phyloP scores from a whole-genome alignment of 2,888 invertebrate genomes.

The Ophioninae sp. region DNA sequence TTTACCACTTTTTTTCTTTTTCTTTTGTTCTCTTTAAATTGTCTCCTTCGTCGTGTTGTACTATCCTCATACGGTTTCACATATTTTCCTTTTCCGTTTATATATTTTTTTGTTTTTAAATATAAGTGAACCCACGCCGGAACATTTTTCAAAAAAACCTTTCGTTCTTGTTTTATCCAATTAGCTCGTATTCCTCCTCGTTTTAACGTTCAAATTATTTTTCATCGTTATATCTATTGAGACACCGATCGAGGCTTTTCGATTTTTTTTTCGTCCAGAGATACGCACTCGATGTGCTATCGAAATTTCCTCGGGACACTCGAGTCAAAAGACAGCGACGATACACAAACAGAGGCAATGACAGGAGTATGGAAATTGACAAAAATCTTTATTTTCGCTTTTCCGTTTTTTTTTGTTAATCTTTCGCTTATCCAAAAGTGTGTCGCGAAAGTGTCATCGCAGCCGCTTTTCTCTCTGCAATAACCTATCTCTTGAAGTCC shows the following conservation, averaged over 20 bases:
- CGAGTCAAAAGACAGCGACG: constrained; percentile 31
- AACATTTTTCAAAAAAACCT: constrained; percentile 57
- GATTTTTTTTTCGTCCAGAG: constrained; percentile 13
- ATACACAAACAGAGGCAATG: constrained; percentile 32
- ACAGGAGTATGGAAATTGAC: constrained; percentile 37
- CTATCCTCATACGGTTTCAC: constrained; percentile 68
- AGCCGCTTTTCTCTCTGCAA: neutral
- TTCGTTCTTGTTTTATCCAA: constrained; percentile 29
- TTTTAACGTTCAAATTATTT: constrained; percentile 45
- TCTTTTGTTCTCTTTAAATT: constrained; percentile 49
- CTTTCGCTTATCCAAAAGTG: constrained; percentile 8
- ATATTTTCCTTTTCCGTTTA: constrained; percentile 29
- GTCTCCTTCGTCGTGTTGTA: constrained; percentile 70
- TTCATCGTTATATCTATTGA: constrained; percentile 38
- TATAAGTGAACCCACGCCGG: constrained; percentile 62
- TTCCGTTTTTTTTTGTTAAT: neutral
- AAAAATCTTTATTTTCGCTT: constrained; percentile 26
- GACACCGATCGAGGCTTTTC: constrained; percentile 54
- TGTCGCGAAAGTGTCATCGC: constrained; percentile 28
- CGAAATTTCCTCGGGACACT: constrained; percentile 21
- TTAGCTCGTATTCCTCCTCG: constrained; percentile 5
- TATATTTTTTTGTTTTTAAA: constrained; percentile 42
- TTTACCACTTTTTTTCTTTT: constrained; percentile 71
- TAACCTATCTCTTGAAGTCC: constrained; percentile 4
- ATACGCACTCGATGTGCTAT: constrained; percentile 17